phyloP scores from a whole-genome alignment of 2,113 vertebrate genomes.

The Thryonomys swinderianus region DNA sequence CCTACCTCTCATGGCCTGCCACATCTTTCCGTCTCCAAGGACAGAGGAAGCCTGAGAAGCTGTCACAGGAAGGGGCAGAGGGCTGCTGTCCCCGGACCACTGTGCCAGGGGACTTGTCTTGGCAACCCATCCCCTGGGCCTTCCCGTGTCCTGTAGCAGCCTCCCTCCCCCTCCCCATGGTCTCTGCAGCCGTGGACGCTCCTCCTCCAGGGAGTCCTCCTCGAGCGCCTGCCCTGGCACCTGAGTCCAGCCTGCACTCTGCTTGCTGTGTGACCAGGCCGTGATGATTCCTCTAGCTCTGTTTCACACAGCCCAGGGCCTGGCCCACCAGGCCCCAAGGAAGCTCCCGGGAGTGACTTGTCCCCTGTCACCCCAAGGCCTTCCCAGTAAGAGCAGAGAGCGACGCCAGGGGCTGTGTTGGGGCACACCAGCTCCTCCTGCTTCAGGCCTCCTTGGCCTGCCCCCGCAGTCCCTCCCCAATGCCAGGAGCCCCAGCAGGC shows the following conservation, averaged over 20 bases:
- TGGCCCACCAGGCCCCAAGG: too few species aligned
- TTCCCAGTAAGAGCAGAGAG: too few species aligned
- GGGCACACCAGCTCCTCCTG: too few species aligned
- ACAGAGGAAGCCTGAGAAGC: not conserved
- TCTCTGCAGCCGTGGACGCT: not conserved
- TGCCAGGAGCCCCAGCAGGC: not conserved
- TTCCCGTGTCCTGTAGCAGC: not conserved
- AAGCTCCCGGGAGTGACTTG: too few species aligned
- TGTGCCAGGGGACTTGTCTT: not conserved
- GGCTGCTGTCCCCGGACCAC: not conserved
- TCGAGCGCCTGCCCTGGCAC: rapidly evolving
- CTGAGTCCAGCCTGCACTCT: not conserved
- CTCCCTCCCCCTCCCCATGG: not conserved
- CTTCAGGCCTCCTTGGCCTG: not conserved
- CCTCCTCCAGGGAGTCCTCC: not conserved
- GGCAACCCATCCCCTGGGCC: not conserved
- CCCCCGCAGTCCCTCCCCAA: not conserved
- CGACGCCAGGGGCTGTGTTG: too few species aligned
- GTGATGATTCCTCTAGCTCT: not conserved
- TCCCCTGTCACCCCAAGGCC: too few species aligned
- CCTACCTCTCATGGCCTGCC: not conserved
- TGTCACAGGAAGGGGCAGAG: not conserved
- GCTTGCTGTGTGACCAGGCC: not conserved
- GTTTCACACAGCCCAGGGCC: not conserved
- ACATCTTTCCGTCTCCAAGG: not conserved